phyloP scores from a whole-genome alignment of 2,797 vertebrate genomes.

The Scolopax bukidnonensis region DNA sequence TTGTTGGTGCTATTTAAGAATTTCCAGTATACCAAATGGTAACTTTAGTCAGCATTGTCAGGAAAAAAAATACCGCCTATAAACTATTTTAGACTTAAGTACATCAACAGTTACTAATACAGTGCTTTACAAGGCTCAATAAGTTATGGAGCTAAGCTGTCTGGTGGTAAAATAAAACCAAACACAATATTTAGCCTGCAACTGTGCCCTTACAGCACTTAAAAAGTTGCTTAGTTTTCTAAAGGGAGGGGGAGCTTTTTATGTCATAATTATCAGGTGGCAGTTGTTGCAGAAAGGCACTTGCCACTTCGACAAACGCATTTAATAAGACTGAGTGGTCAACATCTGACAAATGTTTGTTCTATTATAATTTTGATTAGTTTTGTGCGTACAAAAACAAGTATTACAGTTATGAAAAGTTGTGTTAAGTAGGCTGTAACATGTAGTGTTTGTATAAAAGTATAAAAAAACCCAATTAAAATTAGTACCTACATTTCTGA shows the following conservation, averaged over 20 bases:
- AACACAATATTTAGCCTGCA: conserved; percentile 22
- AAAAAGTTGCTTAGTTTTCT: conserved; percentile 29
- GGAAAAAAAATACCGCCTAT: not conserved
- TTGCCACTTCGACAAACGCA: not conserved
- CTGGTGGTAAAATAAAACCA: conserved; percentile 60
- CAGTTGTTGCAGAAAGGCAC: not conserved
- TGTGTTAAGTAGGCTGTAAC: not conserved
- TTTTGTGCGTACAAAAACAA: not conserved
- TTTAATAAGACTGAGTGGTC: not conserved
- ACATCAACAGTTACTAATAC: conserved; percentile 1
- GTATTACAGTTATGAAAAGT: not conserved
- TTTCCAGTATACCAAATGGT: conserved; percentile 18
- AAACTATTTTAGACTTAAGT: conserved; percentile 50
- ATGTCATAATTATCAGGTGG: not conserved
- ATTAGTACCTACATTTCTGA: not conserved
- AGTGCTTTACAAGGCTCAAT: conserved; percentile 52
- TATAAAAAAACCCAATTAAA: not conserved
- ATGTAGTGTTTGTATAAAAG: not conserved
- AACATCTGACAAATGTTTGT: not conserved
- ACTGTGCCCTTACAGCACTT: not conserved
- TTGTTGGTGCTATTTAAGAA: conserved; percentile 28
- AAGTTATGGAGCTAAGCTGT: conserved; percentile 51
- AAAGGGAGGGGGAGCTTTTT: not conserved
- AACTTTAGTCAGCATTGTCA: conserved; percentile 38
- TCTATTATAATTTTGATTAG: not conserved